A percentile compares a stretch with the other conserved stretches of the same genome.
Conservation (phyloP, 1,140 invertebrate species). For the Pteromalus puparum region DNA sequence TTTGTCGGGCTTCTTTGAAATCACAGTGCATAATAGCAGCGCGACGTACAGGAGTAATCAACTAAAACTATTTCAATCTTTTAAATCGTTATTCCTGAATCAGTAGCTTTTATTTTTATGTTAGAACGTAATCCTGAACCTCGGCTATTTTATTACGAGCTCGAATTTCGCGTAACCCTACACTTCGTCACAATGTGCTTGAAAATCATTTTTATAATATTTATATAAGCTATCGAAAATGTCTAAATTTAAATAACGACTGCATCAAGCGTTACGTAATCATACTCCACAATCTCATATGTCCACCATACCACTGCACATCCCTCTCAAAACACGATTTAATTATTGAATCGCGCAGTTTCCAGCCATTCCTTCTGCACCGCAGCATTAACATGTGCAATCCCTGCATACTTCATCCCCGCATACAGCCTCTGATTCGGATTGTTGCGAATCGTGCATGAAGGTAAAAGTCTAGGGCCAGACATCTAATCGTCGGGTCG, state of each 20-base stretch:
- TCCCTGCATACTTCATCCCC: background rate
- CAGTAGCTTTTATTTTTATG: background rate
- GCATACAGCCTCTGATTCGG: background rate
- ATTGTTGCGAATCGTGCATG: background rate
- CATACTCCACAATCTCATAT: no score
- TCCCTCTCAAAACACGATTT: no score
- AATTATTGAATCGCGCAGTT: no score
- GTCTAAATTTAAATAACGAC: no score
- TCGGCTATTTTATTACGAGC: background rate
- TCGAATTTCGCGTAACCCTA: background rate
- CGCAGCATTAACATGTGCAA: background rate
- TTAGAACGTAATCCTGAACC: background rate
- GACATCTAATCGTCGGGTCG: constrained; percentile 1
- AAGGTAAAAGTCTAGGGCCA: background rate
- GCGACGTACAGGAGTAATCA: no score
- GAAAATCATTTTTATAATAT: no score
- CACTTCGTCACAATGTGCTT: background rate
- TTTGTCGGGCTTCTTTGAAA: no score
- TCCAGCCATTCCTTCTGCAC: background rate
- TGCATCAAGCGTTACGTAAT: no score
- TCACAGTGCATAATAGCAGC: no score
- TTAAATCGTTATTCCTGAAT: background rate
- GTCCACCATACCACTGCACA: no score
- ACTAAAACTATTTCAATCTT: background rate
- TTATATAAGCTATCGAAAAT: no score